These are phyloP conservation scores for Tarsius wallacei DNA, from an alignment of 2,797 vertebrate genomes.

Conservation along the genomic window DNA sequence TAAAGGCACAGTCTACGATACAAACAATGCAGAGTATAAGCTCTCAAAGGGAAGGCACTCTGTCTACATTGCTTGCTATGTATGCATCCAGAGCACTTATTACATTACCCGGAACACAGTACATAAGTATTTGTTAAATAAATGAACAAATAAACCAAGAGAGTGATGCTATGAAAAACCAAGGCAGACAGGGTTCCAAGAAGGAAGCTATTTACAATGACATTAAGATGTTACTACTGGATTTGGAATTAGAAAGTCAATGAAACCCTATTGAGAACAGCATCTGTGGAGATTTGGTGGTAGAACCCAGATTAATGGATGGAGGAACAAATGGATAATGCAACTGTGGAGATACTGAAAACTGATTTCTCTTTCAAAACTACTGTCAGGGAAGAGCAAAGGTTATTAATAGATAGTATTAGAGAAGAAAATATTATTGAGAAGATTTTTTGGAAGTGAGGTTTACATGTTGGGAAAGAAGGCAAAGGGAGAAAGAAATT, in stretches of 20 bases:
- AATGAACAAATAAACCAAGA: slow-evolving; percentile 2
- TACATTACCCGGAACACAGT: neutral
- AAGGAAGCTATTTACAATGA: neutral
- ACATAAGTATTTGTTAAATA: neutral
- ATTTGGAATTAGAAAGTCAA: neutral
- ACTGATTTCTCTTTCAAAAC: neutral
- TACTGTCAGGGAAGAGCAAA: neutral
- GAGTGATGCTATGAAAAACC: neutral
- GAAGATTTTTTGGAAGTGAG: neutral
- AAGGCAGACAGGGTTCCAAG: neutral
- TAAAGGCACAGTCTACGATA: neutral
- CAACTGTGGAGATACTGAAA: neutral
- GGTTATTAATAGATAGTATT: neutral
- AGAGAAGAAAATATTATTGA: neutral
- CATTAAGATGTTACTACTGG: neutral
- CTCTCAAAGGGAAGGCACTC: neutral
- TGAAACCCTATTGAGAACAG: neutral
- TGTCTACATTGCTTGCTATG: neutral
- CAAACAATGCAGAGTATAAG: neutral
- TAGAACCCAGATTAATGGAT: neutral
- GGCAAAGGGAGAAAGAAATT: neutral
- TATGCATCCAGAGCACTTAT: neutral
- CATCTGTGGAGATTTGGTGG: neutral
- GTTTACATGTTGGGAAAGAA: neutral
- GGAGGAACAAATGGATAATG: neutral